Evolutionary conservation across 2,113 vertebrate genomes (phyloP).

Genomic region (Spea bombifrons): DNA sequence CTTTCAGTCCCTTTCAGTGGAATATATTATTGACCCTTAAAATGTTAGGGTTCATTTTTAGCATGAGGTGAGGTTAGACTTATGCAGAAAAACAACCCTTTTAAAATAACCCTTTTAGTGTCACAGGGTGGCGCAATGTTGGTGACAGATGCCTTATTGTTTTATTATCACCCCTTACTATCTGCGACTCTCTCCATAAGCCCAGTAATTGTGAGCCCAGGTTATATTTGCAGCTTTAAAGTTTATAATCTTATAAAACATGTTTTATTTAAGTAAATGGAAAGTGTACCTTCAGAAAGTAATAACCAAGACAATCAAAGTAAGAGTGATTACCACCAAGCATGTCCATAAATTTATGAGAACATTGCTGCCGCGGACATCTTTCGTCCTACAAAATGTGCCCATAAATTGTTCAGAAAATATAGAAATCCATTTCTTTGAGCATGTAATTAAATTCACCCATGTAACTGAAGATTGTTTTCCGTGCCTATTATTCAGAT

Average conservation of each 20-base stretch:
- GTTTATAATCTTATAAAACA: neutral
- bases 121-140: too few species aligned
- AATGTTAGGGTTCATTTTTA: too few species aligned
- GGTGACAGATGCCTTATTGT: too few species aligned
- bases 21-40: too few species aligned
- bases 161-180: too few species aligned
- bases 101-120: too few species aligned
- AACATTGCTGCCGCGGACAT: neutral
- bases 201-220: too few species aligned
- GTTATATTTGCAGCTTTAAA: neutral
- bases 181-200: too few species aligned
- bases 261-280: neutral
- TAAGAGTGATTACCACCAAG: neutral
- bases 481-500: conserved; percentile 20
- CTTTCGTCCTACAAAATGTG: conserved; percentile 8
- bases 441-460: conserved; percentile 31
- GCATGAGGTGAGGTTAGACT: too few species aligned
- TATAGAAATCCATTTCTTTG: conserved; percentile 16
- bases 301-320: neutral
- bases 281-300: neutral
- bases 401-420: conserved; percentile 14
- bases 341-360: conserved; percentile 3
- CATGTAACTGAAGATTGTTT: conserved; percentile 15
- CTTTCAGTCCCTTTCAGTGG: too few species aligned
- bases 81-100: too few species aligned